phyloP scores from a whole-genome alignment of 2,888 invertebrate genomes.

The Anorthoa munda region DNA sequence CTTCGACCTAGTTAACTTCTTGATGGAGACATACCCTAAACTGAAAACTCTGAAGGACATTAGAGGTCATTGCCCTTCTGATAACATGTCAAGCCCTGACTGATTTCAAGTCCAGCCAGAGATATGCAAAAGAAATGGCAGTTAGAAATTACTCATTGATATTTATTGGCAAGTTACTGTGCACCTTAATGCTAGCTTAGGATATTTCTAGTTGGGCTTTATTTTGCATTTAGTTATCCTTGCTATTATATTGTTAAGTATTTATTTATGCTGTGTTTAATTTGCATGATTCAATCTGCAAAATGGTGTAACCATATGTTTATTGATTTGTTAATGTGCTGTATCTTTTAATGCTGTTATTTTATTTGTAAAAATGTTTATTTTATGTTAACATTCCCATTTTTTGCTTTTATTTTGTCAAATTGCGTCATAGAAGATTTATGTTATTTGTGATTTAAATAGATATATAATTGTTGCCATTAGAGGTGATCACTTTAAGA shows the following conservation, averaged over 20 bases:
- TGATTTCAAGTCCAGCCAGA: slow-evolving; percentile 33
- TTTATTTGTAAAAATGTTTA: slow-evolving; percentile 53
- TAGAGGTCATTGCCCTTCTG: slow-evolving; percentile 82
- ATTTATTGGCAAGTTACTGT: slow-evolving; percentile 10
- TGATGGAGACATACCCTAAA: slow-evolving; percentile 82
- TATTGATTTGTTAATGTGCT: slow-evolving; percentile 45
- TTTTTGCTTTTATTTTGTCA: slow-evolving; percentile 30
- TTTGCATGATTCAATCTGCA: slow-evolving; percentile 41
- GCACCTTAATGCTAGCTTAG: slow-evolving; percentile 22
- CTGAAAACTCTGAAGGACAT: slow-evolving; percentile 79
- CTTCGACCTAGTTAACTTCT: slow-evolving; percentile 81
- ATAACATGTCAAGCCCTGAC: slow-evolving; percentile 39
- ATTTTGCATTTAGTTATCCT: slow-evolving; percentile 30
- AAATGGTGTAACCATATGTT: slow-evolving; percentile 33
- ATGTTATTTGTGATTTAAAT: slow-evolving; percentile 27
- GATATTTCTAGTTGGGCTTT: slow-evolving; percentile 25
- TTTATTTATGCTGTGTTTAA: slow-evolving; percentile 30
- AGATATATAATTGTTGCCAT: slow-evolving; percentile 33
- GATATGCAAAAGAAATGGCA: slow-evolving; percentile 5
- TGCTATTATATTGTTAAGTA: slow-evolving; percentile 33
- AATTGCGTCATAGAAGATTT: slow-evolving; percentile 12
- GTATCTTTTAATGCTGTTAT: slow-evolving; percentile 55
- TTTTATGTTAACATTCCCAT: slow-evolving; percentile 55
- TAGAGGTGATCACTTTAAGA: slow-evolving; percentile 27
- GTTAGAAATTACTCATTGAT: slow-evolving; percentile 10